phyloP scores from a whole-genome alignment of 2,888 invertebrate species.

The Hylaea fasciaria region DNA sequence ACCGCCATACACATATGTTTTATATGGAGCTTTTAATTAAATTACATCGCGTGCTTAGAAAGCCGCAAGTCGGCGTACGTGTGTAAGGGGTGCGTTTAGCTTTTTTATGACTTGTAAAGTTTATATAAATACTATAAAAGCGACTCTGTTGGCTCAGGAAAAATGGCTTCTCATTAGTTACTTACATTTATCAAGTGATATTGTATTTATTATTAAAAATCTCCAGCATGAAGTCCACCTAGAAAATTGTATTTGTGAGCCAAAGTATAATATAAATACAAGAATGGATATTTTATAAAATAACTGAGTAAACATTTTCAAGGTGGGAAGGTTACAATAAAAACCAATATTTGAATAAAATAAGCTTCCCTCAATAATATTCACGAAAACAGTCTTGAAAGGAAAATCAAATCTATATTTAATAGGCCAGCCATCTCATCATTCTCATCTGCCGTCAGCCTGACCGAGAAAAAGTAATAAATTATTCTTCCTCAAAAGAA shows the following conservation, averaged over 20 bases:
- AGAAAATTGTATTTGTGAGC: too few species aligned
- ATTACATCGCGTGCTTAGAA: constrained; percentile 71
- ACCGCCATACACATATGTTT: constrained; percentile 66
- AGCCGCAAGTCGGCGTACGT: constrained; percentile 56
- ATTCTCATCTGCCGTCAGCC: constrained; percentile 40
- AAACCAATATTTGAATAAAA: constrained; percentile 19
- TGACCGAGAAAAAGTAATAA: constrained; percentile 46
- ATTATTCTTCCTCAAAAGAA: constrained; percentile 47
- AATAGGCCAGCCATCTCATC: constrained; percentile 40
- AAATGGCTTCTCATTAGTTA: neutral
- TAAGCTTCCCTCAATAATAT: constrained; percentile 22
- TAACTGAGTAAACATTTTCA: too few species aligned
- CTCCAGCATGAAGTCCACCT: too few species aligned
- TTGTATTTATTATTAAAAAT: too few species aligned
- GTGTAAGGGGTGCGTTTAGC: constrained; percentile 47
- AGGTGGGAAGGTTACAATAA: constrained; percentile 1
- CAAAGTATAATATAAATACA: too few species aligned
- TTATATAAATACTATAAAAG: constrained; percentile 44
- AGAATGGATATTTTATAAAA: too few species aligned
- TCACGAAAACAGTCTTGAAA: constrained; percentile 33
- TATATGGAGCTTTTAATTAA: constrained; percentile 75
- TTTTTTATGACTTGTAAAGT: constrained; percentile 48
- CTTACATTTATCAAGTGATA: too few species aligned
- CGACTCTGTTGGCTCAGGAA: constrained; percentile 14
- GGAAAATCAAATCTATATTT: constrained; percentile 44